A percentile compares a stretch with the other conserved stretches of the same genome.
phyloP scores from a whole-genome alignment of 2,888 invertebrate species.

The Drosophila flavopinicola region DNA sequence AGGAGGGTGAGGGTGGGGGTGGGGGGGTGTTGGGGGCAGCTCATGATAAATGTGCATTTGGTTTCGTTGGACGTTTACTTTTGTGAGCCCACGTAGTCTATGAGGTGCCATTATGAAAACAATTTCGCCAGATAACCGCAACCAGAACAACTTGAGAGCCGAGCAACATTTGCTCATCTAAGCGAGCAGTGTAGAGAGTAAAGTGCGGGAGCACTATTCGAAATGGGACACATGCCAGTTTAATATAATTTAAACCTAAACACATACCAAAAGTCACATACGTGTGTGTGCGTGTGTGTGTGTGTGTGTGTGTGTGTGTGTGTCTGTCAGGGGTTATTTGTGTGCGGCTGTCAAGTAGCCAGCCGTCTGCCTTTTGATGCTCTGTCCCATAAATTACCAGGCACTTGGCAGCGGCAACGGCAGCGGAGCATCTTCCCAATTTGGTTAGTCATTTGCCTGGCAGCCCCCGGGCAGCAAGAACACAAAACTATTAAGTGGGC shows the following conservation, averaged over 20 bases:
- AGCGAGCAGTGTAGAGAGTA: conserved; percentile 27
- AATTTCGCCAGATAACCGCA: conserved; percentile 63
- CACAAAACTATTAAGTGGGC: conserved; percentile 78
- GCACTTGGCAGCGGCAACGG: conserved; percentile 59
- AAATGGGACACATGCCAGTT: conserved; percentile 74
- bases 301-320: conserved; percentile 25
- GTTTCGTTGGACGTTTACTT: conserved; percentile 3
- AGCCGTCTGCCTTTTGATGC: conserved; percentile 75
- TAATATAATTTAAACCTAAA: conserved; percentile 79
- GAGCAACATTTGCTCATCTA: conserved; percentile 43
- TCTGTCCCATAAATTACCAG: conserved; percentile 69
- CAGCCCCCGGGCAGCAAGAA: conserved; percentile 40
- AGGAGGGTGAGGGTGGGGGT: no score
- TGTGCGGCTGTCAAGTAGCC: conserved; percentile 73
- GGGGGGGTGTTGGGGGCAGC: conserved; percentile 1
- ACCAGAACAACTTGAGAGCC: conserved; percentile 39
- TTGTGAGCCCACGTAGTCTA: conserved; percentile 39
- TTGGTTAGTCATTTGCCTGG: conserved; percentile 74
- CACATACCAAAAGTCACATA: conserved; percentile 58
- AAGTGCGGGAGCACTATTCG: conserved; percentile 40
- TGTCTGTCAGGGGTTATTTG: conserved; percentile 57
- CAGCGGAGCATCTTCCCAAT: conserved; percentile 67
- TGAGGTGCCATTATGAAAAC: conserved; percentile 70
- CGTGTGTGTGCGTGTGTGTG: conserved; percentile 27
- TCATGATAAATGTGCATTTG: conserved; percentile 71